These are phyloP conservation scores for Chloroceryle aenea DNA, from an alignment of 2,113 vertebrate genomes.

Conservation along the genomic window DNA sequence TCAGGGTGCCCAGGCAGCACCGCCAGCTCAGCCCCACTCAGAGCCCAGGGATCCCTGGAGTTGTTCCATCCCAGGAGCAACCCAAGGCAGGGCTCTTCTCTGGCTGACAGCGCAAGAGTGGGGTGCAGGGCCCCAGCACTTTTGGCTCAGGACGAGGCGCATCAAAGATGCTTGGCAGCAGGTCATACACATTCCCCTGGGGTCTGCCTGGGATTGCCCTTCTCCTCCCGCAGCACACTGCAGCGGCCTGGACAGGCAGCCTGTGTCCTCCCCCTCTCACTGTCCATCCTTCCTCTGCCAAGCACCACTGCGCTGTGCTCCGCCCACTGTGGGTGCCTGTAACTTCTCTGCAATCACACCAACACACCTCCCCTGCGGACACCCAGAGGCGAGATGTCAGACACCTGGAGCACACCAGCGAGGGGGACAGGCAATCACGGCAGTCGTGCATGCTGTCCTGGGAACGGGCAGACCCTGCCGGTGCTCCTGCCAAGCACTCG, in stretches of 20 bases:
- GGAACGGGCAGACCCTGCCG: fast-evolving
- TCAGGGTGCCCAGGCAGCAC: fast-evolving
- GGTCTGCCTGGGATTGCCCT: fast-evolving
- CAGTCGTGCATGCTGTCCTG: fast-evolving
- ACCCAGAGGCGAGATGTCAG: not conserved
- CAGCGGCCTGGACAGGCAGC: not conserved
- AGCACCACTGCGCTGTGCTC: not conserved
- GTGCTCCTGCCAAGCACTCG: not conserved
- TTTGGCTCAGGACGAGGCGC: not conserved
- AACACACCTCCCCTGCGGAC: fast-evolving
- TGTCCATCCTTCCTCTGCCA: not conserved
- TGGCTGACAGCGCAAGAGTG: not conserved
- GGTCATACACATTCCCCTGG: fast-evolving
- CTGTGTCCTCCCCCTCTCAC: not conserved
- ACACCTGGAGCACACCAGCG: fast-evolving
- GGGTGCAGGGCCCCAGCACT: not conserved
- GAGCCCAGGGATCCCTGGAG: not conserved
- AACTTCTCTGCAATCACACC: not conserved
- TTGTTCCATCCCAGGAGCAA: not conserved
- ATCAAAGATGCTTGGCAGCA: not conserved
- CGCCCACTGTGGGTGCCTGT: not conserved
- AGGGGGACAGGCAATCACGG: not conserved
- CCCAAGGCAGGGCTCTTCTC: not conserved
- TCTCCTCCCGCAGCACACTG: not conserved
- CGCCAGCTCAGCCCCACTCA: not conserved